Conservation (phyloP, 1,140 invertebrate genomes). For the Brachionus manjavacas region DNA sequence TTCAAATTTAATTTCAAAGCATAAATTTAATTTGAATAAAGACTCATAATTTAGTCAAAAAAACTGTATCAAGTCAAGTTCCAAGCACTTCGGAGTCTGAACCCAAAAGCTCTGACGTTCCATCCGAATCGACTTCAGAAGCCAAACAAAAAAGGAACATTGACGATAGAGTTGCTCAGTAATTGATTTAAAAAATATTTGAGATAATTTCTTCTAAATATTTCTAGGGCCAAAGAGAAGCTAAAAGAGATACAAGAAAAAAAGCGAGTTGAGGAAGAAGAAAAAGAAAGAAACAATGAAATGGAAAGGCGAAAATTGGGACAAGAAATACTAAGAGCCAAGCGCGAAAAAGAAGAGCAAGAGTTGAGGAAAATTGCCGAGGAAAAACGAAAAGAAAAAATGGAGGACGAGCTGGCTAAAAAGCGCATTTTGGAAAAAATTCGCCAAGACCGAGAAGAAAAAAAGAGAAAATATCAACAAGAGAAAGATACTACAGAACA, state of each 20-base stretch:
- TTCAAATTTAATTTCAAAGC: background rate
- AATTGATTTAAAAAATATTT: background rate
- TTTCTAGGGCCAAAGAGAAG: slow-evolving; percentile 28
- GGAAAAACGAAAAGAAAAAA: slow-evolving; percentile 67
- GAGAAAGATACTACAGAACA: slow-evolving; percentile 47
- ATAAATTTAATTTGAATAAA: background rate
- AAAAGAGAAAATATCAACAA: slow-evolving; percentile 48
- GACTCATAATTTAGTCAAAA: background rate
- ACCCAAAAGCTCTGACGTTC: background rate
- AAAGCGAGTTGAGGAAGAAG: slow-evolving; percentile 30
- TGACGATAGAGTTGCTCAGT: slow-evolving; percentile 38
- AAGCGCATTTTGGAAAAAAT: slow-evolving; percentile 70
- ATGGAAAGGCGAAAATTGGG: slow-evolving; percentile 67
- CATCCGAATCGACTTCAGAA: background rate
- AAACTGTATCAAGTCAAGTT: background rate
- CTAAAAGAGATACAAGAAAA: slow-evolving; percentile 35
- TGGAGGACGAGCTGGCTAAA: slow-evolving; percentile 65
- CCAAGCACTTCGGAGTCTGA: background rate
- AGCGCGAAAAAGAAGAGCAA: slow-evolving; percentile 68
- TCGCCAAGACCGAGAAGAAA: slow-evolving; percentile 65
- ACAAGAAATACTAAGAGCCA: slow-evolving; percentile 67
- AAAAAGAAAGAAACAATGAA: slow-evolving; percentile 65
- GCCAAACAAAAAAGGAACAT: background rate
- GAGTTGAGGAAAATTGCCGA: slow-evolving; percentile 66
- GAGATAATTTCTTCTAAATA: too few relatives aligned